Evolutionary conservation across 30 jellyfish, hydroid and myxozoan species (phyloP), one percentile per base, ranked within the genome.

Genomic region (Aurelia sp.): DNA sequence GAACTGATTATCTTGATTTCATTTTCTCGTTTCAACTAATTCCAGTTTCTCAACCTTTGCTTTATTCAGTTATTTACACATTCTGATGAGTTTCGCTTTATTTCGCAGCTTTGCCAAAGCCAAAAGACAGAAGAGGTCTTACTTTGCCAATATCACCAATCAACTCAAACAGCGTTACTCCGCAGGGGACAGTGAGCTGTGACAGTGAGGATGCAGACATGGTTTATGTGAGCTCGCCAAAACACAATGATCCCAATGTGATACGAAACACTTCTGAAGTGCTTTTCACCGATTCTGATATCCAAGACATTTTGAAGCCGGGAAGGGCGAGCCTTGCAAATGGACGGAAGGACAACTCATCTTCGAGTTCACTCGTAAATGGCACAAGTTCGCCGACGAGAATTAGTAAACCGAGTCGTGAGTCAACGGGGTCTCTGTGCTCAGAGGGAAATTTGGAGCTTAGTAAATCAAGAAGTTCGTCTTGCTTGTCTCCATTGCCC

Each of bases 131-230:
- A 31, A 63, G 85, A 47, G 74, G 55, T 12, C 55, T 20, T 70
- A 21, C 86, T 63, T 69, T 64, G 19, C 86, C 92, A 52, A 48
- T 75, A 52, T 66, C 91, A 65, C 77, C 53, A 58, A 59, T 82
- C 80, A 55, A 61, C 59, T 71, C 92, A 59, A 33, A 69, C 92
- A 57, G 92, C 52, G 92, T 78, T 33, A 47, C 92, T 57, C 74
- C 92, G 80, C 85, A 70, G 85, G 92, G 78, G 80, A 69, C 85
- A 9, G 74, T 79, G 76, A 50, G 33, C 51, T 38, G 74, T 65
- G 86, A 82, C 72, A 59, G 86, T 48, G 92, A 82, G 19, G 86
- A 82, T 62, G 72, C 86, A 82, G 92, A 70, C 84, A 82, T 82
- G 92, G 92, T 82, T n/a, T 82, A 55, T 16, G 58, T 70, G 86